Evolutionary conservation across 92 coral and sea anemone species (phyloP), one percentile per base, ranked within the genome.

Genomic region (Micromussa lordhowensis): DNA sequence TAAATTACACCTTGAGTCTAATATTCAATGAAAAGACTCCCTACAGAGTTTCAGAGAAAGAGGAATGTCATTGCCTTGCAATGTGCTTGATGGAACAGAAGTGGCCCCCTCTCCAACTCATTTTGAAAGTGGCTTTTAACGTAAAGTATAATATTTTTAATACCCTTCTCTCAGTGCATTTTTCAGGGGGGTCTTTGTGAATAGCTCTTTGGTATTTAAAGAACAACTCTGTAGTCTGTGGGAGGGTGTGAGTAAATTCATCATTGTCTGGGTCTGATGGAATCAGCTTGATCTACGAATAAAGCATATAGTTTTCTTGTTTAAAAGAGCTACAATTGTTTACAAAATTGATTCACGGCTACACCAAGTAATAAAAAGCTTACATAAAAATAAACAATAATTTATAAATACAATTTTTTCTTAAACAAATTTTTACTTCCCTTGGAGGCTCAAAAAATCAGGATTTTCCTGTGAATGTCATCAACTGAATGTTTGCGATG

Each of bases 151-250:
- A 34, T 24, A 0, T 3, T 6, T 44, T 22, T 14, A 73, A 89
- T 93, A 94, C 97, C 97, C 95, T 94, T 82, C 31, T 88, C 68
- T 90, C 90, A 31, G 93, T 94, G 78, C 95, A 92, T 68, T 93
- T 94, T 88, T 88, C 97, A 59, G 95, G 95, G 89, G 95, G 95
- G 75, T 94, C 97, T 82, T 91, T 91, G 82, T 94, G 97, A 73
- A 94, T 85, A 34, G 82, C 93, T 82, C 75, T 79, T 81, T 94
- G 95, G 84, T 94, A 94, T 83, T 94, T 94, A 82, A 93, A 94
- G 75, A 92, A 94, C 85, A 94, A 77, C 66, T 78, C 88, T 34
- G 91, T 90, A 35, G 95, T 90, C 77, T 90, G 69, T 26, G 78
- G 85, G 29, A 93, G 93, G 9, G 94, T 93, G 44, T 90, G 75